Percentiles rank a stretch among this genome's conserved stretches.
These are phyloP conservation scores for Strix aluco DNA, from an alignment of 2,113 vertebrate genomes.

Conservation along the genomic window DNA sequence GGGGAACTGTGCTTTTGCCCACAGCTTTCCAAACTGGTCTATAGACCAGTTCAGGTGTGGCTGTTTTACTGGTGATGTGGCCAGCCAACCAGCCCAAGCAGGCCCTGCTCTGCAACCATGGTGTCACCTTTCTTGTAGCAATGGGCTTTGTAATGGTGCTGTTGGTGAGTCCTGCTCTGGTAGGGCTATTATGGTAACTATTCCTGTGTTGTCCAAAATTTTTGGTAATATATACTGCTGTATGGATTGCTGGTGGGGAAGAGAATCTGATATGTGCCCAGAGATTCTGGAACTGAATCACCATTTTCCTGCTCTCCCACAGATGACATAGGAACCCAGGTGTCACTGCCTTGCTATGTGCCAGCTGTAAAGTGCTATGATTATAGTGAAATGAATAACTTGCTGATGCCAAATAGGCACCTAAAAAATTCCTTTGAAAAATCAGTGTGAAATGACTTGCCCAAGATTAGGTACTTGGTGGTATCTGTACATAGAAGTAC, in stretches of 20 bases:
- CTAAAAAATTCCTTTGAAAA: background rate
- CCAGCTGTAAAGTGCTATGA: background rate
- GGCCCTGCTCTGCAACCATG: rapidly evolving
- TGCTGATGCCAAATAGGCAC: background rate
- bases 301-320: background rate
- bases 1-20: background rate
- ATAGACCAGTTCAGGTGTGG: background rate
- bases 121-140: background rate
- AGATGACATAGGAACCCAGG: background rate
- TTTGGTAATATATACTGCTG: background rate
- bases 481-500: background rate
- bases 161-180: background rate
- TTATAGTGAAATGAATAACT: background rate
- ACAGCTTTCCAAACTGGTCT: background rate
- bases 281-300: background rate
- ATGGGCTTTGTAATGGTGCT: background rate
- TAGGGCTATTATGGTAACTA: background rate
- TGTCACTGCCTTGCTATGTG: background rate
- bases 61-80: background rate
- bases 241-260: background rate
- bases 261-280: background rate
- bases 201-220: background rate
- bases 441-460: background rate
- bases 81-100: background rate
- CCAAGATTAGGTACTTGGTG: background rate